phyloP scores from a whole-genome alignment of 2,888 invertebrate genomes.

The Pseudococcus viburni region DNA sequence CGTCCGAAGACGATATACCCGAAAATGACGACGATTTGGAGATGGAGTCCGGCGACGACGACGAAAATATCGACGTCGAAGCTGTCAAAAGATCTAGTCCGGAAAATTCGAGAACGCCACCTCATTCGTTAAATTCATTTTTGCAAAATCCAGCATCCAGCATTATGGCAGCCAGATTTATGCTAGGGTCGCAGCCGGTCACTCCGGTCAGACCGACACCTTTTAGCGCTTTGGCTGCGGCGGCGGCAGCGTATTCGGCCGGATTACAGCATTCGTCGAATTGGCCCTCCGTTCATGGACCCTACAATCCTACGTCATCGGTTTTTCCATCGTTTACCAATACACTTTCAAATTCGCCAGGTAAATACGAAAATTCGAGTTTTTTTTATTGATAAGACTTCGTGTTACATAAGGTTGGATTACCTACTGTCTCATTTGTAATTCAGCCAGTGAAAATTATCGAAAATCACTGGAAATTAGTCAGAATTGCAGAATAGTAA shows the following conservation, averaged over 20 bases:
- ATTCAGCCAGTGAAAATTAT: too few relatives aligned
- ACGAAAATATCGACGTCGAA: constrained; percentile 64
- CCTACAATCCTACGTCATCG: constrained; percentile 70
- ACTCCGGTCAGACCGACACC: constrained; percentile 82
- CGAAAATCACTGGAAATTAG: too few relatives aligned
- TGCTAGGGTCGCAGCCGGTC: constrained; percentile 69
- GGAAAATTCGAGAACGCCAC: constrained; percentile 69
- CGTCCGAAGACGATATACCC: constrained; percentile 67
- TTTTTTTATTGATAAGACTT: too few relatives aligned
- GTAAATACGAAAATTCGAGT: constrained; percentile 66
- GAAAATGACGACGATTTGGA: constrained; percentile 78
- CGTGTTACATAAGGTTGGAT: too few relatives aligned
- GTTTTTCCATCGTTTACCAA: constrained; percentile 69
- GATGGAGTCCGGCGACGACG: constrained; percentile 70
- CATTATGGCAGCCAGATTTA: constrained; percentile 73
- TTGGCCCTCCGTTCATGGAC: constrained; percentile 68
- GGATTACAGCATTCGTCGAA: constrained; percentile 71
- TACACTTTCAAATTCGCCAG: constrained; percentile 69
- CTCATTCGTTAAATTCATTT: constrained; percentile 69
- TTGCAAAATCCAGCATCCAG: constrained; percentile 72
- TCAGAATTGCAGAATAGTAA: too few relatives aligned
- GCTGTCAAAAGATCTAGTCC: constrained; percentile 66
- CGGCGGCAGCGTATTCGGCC: constrained; percentile 76
- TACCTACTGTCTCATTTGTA: too few relatives aligned
- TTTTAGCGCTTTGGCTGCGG: constrained; percentile 81